Base-by-base conservation (phyloP, 2,113 vertebrate genomes). In the Notiomystis cincta region DNA sequence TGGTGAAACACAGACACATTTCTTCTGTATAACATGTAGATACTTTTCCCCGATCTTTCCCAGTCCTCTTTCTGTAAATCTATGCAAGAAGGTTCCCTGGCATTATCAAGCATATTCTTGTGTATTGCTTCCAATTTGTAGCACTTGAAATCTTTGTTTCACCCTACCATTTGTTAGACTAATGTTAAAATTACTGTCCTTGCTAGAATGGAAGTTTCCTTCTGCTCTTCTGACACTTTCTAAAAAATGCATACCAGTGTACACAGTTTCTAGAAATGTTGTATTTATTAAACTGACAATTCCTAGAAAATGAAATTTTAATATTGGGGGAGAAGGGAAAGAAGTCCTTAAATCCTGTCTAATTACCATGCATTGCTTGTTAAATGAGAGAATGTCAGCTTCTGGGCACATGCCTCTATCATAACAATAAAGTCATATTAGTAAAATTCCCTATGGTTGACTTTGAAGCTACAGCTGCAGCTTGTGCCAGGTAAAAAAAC, bases 271-370 rank as follows among this genome's bases (percentile, higher is more conserved):
- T 27, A 50, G 23, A 82, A 58, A 42, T 11, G 9, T 24, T 60
- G 3, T n/a, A 12, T 66, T 57, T 66, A 20, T 27, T 54, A 40
- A 72, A 50, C 23, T 56, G 35, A n/a, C 22, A 61, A 24, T 62
- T 62, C n/a, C 71, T 57, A 19, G 33, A 82, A 89, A 91, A 72
- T 42, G 8, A 7, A 47, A 2, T 72, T 77, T 66, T 64, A 51
- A 2, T 62, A 38, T 0, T 45, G 14, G 6, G 13, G 13, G 4
- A n/a, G 27, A 35, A 60, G 7, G 21, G 9, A 60, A 47, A 57
- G 8, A 60, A 19, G 25, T 82, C 78, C 3, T 70, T 47, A 65
- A 85, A 48, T 58, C 15, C 13, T 71, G 4, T 75, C 5, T 37
- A 35, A 56, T 83, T 87, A 23, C 10, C 6, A 6, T 65, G 2